Percentiles rank a stretch among this genome's conserved stretches.
These are phyloP conservation scores for Euphysa ruthae DNA, from an alignment of 30 jellyfish, hydroid and myxozoan species.

Conservation along the genomic window DNA sequence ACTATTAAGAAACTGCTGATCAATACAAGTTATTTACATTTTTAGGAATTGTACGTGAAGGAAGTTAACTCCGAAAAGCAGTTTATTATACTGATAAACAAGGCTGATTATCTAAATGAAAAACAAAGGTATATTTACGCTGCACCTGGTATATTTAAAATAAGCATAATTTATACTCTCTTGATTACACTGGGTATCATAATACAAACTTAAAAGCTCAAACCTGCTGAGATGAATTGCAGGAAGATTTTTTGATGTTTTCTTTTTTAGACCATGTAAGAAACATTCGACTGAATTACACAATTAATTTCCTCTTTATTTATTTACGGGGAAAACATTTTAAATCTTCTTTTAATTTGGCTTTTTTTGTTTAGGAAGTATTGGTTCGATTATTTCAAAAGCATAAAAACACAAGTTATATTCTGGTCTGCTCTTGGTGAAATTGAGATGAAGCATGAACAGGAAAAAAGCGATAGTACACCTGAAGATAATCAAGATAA, in stretches of 20 bases:
- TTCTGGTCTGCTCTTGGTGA: conserved; percentile 87
- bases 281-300: no score
- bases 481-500: background rate
- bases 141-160: no score
- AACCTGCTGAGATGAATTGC: no score
- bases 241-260: no score
- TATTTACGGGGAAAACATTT: background rate
- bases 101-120: conserved; percentile 76
- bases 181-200: no score
- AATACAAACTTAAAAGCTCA: no score
- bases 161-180: no score
- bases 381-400: conserved; percentile 63
- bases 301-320: no score
- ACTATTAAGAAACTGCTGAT: no score
- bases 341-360: no score
- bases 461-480: background rate
- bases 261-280: no score
- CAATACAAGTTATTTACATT: background rate
- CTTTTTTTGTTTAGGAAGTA: conserved; percentile 39
- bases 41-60: conserved; percentile 55
- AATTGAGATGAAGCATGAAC: background rate
- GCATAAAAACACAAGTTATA: conserved; percentile 26
- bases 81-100: conserved; percentile 45
- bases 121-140: conserved; percentile 56
- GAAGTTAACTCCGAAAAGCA: conserved; percentile 55